These are phyloP conservation scores for Myotis davidii DNA, from an alignment of 2,113 vertebrate genomes.

Conservation along the genomic window DNA sequence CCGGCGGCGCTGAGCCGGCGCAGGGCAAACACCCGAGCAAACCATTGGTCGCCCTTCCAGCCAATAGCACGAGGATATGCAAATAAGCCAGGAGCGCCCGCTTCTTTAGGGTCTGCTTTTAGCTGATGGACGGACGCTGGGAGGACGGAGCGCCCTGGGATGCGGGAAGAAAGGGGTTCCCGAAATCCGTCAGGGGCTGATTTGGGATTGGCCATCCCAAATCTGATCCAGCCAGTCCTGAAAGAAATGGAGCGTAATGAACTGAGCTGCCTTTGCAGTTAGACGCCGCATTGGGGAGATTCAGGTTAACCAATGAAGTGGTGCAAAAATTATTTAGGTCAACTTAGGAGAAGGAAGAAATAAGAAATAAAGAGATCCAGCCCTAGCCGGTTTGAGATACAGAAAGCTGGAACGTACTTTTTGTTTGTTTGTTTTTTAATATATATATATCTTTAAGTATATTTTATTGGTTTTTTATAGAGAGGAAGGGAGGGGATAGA, in stretches of 20 bases:
- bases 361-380: background rate
- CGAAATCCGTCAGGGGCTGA: background rate
- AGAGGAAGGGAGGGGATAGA: too few species aligned
- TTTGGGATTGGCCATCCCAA: background rate
- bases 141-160: background rate
- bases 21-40: constrained; percentile 13
- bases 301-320: background rate
- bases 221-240: background rate
- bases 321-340: constrained; percentile 25
- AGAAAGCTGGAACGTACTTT: background rate
- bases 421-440: too few species aligned
- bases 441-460: too few species aligned
- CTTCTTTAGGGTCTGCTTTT: background rate
- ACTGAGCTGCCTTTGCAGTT: background rate
- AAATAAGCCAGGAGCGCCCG: background rate
- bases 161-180: background rate
- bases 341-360: background rate
- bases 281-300: background rate
- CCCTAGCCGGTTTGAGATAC: background rate
- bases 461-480: too few species aligned
- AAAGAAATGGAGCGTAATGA: background rate
- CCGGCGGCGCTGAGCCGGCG: background rate
- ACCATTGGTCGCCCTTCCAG: constrained; percentile 60
- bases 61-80: constrained; percentile 67
- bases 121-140: background rate